These are phyloP conservation scores for Perca flavescens DNA, from an alignment of 2,113 vertebrate genomes.

Conservation along the genomic window DNA sequence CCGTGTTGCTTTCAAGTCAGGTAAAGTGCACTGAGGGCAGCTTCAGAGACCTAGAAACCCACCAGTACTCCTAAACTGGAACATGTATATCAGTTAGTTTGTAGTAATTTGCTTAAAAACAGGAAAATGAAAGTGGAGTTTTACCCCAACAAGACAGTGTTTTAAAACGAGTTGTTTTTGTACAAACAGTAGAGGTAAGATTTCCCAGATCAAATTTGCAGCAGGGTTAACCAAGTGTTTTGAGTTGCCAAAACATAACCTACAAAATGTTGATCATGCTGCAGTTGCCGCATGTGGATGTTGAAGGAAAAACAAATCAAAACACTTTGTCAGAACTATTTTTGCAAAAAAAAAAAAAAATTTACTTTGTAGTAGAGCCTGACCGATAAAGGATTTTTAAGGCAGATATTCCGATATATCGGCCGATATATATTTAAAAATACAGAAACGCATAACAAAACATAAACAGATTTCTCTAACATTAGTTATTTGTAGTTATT, in stretches of 20 bases:
- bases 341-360: rapidly evolving
- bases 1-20: not conserved
- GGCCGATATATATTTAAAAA: too few species aligned
- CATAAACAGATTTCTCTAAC: too few species aligned
- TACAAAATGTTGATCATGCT: not conserved
- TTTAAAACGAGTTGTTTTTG: not conserved
- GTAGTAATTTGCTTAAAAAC: not conserved
- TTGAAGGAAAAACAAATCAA: not conserved
- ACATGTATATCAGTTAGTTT: not conserved
- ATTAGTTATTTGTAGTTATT: too few species aligned
- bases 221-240: not conserved
- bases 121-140: not conserved
- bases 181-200: not conserved
- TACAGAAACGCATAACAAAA: too few species aligned
- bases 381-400: too few species aligned
- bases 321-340: too few species aligned
- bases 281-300: not conserved
- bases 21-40: not conserved
- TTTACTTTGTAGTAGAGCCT: too few species aligned
- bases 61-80: not conserved
- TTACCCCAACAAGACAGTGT: not conserved
- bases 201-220: not conserved
- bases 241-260: not conserved
- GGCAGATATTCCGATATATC: too few species aligned
- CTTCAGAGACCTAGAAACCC: not conserved